Evolutionary conservation across 2,113 vertebrate genomes (phyloP), one percentile per base, ranked within the genome.

Genomic region (Entomyzon cyanotis): DNA sequence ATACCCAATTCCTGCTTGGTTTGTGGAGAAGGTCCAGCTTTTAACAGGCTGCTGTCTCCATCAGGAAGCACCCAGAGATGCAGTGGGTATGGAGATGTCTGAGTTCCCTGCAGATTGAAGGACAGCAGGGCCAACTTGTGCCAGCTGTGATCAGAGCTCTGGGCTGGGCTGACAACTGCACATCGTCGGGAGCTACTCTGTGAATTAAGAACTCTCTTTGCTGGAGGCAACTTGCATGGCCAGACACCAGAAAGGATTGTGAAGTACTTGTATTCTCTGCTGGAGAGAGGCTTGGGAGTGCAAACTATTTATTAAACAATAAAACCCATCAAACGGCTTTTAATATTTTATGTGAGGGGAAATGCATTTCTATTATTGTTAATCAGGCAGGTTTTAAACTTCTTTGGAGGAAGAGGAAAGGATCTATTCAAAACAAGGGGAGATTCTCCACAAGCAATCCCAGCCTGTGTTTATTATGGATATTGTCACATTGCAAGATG

Each of bases 291-390:
- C 58, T 68, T 73, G 83, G 76, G 92, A 90, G 70, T 11, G 19
- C 60, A 65, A 71, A 12, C 90, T 94, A 75, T 92, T 92, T 94
- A 95, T 94, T 94, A 97, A 92, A 92, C 53, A 68, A 60, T 89
- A 93, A 93, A 91, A 1, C 37, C 87, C 77, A 77, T 82, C 89
- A 84, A 78, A 42, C 17, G 2, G 58, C 58, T 90, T 70, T 82
- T 60, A 92, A 90, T 93, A 86, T 93, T 93, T 92, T 68, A 93
- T 86, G 52, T 8, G 67, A 74, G 28, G 49, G 55, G 68, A 77
- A 90, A 74, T 41, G n/a, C n/a, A n/a, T 82, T 91, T 88, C 30
- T 85, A 18, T 68, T 88, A 50, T 59, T 88, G 86, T 81, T 74
- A 80, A 80, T 70, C 80, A 74, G 59, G 59, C 15, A 70, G 31